Base-by-base conservation (phyloP, 2,888 invertebrate species). In the Toxonevra muliebris region DNA sequence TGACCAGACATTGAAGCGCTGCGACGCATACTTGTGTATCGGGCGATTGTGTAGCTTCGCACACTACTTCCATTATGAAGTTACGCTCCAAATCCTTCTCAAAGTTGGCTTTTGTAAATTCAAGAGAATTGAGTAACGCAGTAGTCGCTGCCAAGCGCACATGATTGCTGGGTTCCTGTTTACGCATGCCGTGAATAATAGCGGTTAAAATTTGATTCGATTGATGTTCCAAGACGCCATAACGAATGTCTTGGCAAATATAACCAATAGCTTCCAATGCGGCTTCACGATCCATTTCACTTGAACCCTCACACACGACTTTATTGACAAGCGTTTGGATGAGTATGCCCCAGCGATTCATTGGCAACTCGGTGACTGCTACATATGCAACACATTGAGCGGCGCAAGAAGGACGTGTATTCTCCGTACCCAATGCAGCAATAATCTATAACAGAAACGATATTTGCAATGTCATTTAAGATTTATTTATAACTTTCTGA, bases 361-460 rank as follows among this genome's bases (percentile, higher is more conserved):
- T 91, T 0, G 98, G 95, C 70, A 99, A 87, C 86, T 99, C 99
- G 43, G 97, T 93, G 61, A 98, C 96, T 0, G 98, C 99, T 70
- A 99, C 96, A 84, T 97, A 97, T 1, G 99, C 98, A 57, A 99
- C 97, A 87, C 99, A 99, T 86, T 99, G 99, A 1, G 99, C 98
- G 9, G 98, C 98, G 62, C 97, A 96, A 78, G 97, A 97, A 2
- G 98, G 99, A 72, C 98, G 88, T 73, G 92, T 93, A 71, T 92
- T 93, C 87, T 99, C 99, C 71, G 99, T 98, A 69, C 99, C 98
- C 77, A 99, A 89, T 12, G 98, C 93, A 76, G 90, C 90, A 79
- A 99, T 87, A 79, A 97, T 95, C 97, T 97, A 63, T 43, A n/a
- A 15, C 54, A n/a, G n/a, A n/a, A n/a, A n/a, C n/a, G n/a, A n/a